A percentile compares a stretch with the other conserved stretches of the same genome.
Conservation (phyloP, 2,113 vertebrate species). For the Zosterops borbonicus region DNA sequence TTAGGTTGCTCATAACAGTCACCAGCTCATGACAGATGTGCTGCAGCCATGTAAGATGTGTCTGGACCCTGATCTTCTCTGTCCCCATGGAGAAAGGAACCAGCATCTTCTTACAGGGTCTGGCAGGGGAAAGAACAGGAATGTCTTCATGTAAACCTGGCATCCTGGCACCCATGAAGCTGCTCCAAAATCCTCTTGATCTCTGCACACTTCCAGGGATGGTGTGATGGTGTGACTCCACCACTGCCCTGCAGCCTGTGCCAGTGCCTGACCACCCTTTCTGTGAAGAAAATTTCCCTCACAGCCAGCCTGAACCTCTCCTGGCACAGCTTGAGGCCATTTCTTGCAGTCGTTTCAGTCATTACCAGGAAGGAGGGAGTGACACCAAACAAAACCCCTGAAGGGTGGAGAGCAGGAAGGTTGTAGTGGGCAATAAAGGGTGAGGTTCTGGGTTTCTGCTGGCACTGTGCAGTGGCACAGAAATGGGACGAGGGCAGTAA, state of each 20-base stretch:
- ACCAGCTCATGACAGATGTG: background rate
- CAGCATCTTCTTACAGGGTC: background rate
- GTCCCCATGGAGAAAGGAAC: background rate
- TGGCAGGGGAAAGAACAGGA: background rate
- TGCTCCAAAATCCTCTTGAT: background rate
- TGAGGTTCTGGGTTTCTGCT: background rate
- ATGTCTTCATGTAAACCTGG: background rate
- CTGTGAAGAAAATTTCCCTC: background rate
- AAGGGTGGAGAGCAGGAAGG: background rate
- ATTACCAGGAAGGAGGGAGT: background rate
- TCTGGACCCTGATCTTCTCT: background rate
- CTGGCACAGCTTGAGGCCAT: background rate
- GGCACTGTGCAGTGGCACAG: background rate
- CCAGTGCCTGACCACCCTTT: background rate
- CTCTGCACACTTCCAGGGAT: background rate
- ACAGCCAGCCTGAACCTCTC: background rate
- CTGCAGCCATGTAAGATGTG: background rate
- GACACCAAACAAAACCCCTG: background rate
- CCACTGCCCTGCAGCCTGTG: background rate
- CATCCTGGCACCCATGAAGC: background rate
- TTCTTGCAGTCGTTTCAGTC: background rate
- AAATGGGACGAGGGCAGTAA: background rate
- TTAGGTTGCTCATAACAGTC: background rate
- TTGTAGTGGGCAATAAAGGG: background rate
- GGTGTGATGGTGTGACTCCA: too few relatives aligned